These are phyloP conservation scores for Agrotis segetum DNA, from an alignment of 2,888 invertebrate genomes.

Conservation along the genomic window DNA sequence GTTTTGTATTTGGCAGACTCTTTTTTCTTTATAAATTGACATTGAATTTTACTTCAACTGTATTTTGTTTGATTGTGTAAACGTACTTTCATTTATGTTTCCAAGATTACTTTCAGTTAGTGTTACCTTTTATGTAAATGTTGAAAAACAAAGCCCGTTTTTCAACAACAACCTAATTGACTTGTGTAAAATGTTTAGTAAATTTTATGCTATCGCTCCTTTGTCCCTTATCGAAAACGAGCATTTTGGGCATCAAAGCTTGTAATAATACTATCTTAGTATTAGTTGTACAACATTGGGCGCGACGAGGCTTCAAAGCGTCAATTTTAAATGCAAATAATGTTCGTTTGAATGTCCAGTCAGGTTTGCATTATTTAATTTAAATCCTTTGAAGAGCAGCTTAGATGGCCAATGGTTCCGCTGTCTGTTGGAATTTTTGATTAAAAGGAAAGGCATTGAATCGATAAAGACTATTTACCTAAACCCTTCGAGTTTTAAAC, in stretches of 20 bases:
- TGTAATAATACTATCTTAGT: background rate
- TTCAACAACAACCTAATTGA: background rate
- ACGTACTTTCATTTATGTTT: background rate
- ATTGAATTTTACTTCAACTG: slow-evolving; percentile 11
- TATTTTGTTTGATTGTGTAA: slow-evolving; percentile 27
- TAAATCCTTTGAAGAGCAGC: slow-evolving; percentile 47
- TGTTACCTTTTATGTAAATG: slow-evolving; percentile 4
- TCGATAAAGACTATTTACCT: slow-evolving; percentile 6
- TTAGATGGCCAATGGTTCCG: slow-evolving; percentile 19
- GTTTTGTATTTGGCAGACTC: slow-evolving; percentile 41
- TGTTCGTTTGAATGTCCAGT: slow-evolving; percentile 31
- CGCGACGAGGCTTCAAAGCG: slow-evolving; percentile 34
- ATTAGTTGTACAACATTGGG: slow-evolving; percentile 23
- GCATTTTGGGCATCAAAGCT: slow-evolving; percentile 8
- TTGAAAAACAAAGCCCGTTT: background rate
- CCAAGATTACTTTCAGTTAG: background rate
- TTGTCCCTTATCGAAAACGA: background rate
- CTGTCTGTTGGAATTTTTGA: slow-evolving; percentile 35
- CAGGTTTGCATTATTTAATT: slow-evolving; percentile 47
- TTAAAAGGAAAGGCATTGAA: slow-evolving; percentile 35
- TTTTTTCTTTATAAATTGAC: slow-evolving; percentile 16
- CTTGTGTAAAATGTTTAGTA: background rate
- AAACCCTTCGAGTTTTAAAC: background rate
- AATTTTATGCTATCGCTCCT: background rate
- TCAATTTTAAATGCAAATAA: slow-evolving; percentile 56